These are phyloP conservation scores for Melanostigma gelatinosum DNA, from an alignment of 2,113 vertebrate genomes.

Conservation along the genomic window DNA sequence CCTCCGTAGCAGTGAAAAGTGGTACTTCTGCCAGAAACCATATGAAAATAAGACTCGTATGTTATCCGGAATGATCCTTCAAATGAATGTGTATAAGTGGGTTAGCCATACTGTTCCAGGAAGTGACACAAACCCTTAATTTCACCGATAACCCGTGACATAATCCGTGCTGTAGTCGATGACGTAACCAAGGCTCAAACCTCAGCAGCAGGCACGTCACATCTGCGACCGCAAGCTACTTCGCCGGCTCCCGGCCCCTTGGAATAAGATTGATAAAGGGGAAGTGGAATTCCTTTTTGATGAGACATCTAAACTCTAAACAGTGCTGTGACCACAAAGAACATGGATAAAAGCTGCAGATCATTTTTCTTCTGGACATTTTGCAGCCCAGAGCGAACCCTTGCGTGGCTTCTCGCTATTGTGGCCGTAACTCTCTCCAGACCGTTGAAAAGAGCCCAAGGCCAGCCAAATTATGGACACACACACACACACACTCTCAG, in stretches of 20 bases:
- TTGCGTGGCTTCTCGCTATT: conserved; percentile 70
- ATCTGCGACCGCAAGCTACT: conserved; percentile 64
- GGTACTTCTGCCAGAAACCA: neutral
- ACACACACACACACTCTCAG: conserved; percentile 22
- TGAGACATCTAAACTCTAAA: conserved; percentile 72
- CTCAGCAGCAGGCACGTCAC: conserved; percentile 39
- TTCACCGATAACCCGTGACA: conserved; percentile 25
- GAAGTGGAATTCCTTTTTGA: conserved; percentile 76
- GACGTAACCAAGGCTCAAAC: conserved; percentile 13
- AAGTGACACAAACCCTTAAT: conserved; percentile 39
- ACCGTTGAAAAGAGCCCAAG: conserved; percentile 42
- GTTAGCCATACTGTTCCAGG: neutral
- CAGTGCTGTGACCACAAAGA: conserved; percentile 68
- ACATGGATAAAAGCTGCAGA: conserved; percentile 72
- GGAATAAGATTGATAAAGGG: conserved; percentile 68
- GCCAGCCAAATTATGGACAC: conserved; percentile 31
- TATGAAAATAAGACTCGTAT: neutral
- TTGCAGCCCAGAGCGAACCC: conserved; percentile 50
- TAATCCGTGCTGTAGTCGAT: conserved; percentile 41
- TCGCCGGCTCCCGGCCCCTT: conserved; percentile 23
- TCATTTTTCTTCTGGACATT: conserved; percentile 70
- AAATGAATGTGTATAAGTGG: conserved; percentile 1
- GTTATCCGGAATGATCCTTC: neutral
- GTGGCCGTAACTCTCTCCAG: conserved; percentile 72
- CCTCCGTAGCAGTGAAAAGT: neutral